phyloP scores from a whole-genome alignment of 2,888 invertebrate genomes.

The Drosophila yooni region DNA sequence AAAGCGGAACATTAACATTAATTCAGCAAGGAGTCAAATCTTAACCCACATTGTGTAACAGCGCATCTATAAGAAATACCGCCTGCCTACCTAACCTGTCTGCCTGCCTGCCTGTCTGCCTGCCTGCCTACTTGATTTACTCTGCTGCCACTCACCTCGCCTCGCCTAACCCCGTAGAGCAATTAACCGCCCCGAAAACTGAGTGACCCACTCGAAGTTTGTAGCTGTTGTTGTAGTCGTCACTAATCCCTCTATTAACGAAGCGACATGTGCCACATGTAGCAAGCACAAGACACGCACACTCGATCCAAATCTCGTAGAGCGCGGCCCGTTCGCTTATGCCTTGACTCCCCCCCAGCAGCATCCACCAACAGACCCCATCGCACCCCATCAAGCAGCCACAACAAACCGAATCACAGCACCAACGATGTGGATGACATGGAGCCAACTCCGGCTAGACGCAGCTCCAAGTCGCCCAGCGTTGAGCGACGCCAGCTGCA shows the following conservation, averaged over 20 bases:
- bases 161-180: constrained; percentile 55
- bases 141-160: constrained; percentile 30
- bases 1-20: background rate
- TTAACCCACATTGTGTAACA: background rate
- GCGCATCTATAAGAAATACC: constrained; percentile 7
- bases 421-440: constrained; percentile 24
- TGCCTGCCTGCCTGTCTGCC: background rate
- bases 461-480: constrained; percentile 66
- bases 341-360: constrained; percentile 59
- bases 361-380: constrained; percentile 53
- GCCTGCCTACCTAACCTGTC: background rate
- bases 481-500: constrained; percentile 69
- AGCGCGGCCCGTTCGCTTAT: constrained; percentile 48
- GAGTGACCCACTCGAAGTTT: constrained; percentile 3
- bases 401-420: constrained; percentile 47
- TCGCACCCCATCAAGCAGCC: constrained; percentile 62
- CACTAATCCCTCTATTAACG: constrained; percentile 61
- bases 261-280: constrained; percentile 26
- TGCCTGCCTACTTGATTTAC: constrained; percentile 39
- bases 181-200: constrained; percentile 47
- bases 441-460: constrained; percentile 40
- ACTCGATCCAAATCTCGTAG: constrained; percentile 33
- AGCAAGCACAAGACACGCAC: constrained; percentile 32
- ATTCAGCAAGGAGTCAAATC: background rate
- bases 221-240: constrained; percentile 46